Base-by-base conservation (phyloP, 2,113 vertebrate species). In the Leucopternis melanops region DNA sequence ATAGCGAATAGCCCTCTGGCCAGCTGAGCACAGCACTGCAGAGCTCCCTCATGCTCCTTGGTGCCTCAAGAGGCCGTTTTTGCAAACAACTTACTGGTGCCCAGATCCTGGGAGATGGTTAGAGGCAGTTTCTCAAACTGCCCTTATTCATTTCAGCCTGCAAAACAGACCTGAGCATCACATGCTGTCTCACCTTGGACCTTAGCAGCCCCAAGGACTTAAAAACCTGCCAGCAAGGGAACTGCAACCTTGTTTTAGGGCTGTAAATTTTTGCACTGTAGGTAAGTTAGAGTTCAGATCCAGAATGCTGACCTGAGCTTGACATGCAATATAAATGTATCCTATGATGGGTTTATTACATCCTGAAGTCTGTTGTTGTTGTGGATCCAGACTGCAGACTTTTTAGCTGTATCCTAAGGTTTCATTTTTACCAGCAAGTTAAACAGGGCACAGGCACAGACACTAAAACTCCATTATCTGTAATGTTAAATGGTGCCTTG, bases 301-400 rank as follows among this genome's bases (percentile, higher is more conserved):
- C 90, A 95, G 94, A 95, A 95, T 73, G 90, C 58, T 96, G 96
- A 96, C 95, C 96, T 95, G 87, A 95, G 95, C 93, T 95, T 97
- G 95, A 97, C 96, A 96, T 85, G 93, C 90, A 95, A 62, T 96
- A 97, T 97, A 97, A 97, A 87, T 91, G 94, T 91, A 96, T 97
- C 96, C 95, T 96, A 97, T 94, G 95, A 97, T 96, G 95, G 90
- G 93, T 96, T 97, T 97, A 97, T 95, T 96, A 90, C 94, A 95
- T 96, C 96, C 95, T 97, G 96, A 95, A 89, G 81, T 58, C 90
- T 94, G 93, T 91, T 95, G 93, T 91, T 95, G 44, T 95, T 96
- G 93, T 85, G 81, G 71, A 91, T 93, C 81, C 90, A 96, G 93
- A 77, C 93, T 94, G 58, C 74, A 96, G 90, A 91, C 87, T 36